Evolutionary conservation across 2,113 vertebrate species (phyloP).

Genomic region (Amblyopsis rosae): DNA sequence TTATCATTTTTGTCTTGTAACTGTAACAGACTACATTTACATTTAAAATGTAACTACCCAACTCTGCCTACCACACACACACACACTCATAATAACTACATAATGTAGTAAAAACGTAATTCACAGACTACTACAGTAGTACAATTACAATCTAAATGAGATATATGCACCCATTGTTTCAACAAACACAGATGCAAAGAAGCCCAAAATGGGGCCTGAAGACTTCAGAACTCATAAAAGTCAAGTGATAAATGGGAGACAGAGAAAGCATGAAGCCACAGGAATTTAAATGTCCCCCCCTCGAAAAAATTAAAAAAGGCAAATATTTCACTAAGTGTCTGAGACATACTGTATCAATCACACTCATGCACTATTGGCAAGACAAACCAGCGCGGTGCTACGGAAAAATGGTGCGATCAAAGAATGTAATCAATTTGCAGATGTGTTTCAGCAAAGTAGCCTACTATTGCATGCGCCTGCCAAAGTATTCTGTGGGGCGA

Average conservation of each 20-base stretch:
- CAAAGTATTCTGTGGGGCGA: slow-evolving; percentile 3
- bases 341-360: slow-evolving; percentile 49
- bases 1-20: too few species aligned
- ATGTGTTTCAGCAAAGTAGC: too few species aligned
- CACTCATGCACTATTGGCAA: slow-evolving; percentile 59
- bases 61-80: slow-evolving; percentile 3
- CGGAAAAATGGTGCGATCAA: slow-evolving; percentile 46
- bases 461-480: too few species aligned
- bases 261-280: slow-evolving; percentile 42
- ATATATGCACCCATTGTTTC: slow-evolving; percentile 22
- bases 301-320: slow-evolving; percentile 47
- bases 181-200: slow-evolving; percentile 28
- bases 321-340: slow-evolving; percentile 60
- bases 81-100: slow-evolving; percentile 11
- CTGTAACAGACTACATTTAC: too few species aligned
- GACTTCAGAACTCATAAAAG: slow-evolving; percentile 48
- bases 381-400: slow-evolving; percentile 43
- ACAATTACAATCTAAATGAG: slow-evolving; percentile 34
- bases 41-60: too few species aligned
- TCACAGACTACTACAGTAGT: neutral
- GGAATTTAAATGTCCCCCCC: slow-evolving; percentile 48
- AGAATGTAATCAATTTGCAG: slow-evolving; percentile 23
- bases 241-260: slow-evolving; percentile 52
- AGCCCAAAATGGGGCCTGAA: slow-evolving; percentile 40
- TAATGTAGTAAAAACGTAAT: neutral